A percentile compares a stretch with the other conserved stretches of the same genome.
phyloP scores from a whole-genome alignment of 2,797 vertebrate species.

The Rhodeus uyekii region DNA sequence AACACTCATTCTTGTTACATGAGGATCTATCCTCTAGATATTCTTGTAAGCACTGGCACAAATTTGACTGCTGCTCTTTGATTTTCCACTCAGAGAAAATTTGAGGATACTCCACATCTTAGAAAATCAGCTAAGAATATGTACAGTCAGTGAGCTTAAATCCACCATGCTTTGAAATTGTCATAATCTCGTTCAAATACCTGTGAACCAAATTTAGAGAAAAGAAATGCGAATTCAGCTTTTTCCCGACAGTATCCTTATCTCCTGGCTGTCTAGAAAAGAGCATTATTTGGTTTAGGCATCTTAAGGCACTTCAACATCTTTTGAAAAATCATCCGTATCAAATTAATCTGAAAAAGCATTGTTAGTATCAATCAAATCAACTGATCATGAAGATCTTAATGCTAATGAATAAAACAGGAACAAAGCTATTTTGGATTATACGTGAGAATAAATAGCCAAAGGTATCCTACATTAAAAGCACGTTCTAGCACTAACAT shows the following conservation, averaged over 20 bases:
- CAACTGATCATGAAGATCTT: slow-evolving; percentile 5
- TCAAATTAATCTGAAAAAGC: slow-evolving; percentile 8
- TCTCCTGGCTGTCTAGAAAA: slow-evolving; percentile 13
- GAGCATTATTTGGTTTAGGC: neutral
- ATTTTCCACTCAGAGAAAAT: slow-evolving; percentile 26
- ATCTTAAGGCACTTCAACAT: neutral
- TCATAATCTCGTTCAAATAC: slow-evolving; percentile 21
- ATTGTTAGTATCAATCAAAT: slow-evolving; percentile 6
- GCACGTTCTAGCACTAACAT: neutral
- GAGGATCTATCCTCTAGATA: slow-evolving; percentile 22
- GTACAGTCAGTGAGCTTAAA: slow-evolving; percentile 19
- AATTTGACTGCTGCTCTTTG: slow-evolving; percentile 9
- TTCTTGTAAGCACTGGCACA: slow-evolving; percentile 10
- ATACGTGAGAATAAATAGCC: neutral
- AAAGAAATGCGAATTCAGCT: neutral
- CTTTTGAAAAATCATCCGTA: neutral
- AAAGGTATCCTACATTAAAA: neutral
- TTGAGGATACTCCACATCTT: slow-evolving; percentile 1
- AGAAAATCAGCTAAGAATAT: slow-evolving; percentile 33
- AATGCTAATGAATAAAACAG: neutral
- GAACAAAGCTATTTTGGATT: neutral
- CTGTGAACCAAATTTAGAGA: neutral
- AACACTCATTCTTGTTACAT: slow-evolving; percentile 2
- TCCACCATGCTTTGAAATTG: slow-evolving; percentile 5
- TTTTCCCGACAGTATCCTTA: neutral